Percentiles rank a stretch among this genome's conserved stretches.
phyloP scores from a whole-genome alignment of 2,797 vertebrate genomes.

The Fratercula arctica region DNA sequence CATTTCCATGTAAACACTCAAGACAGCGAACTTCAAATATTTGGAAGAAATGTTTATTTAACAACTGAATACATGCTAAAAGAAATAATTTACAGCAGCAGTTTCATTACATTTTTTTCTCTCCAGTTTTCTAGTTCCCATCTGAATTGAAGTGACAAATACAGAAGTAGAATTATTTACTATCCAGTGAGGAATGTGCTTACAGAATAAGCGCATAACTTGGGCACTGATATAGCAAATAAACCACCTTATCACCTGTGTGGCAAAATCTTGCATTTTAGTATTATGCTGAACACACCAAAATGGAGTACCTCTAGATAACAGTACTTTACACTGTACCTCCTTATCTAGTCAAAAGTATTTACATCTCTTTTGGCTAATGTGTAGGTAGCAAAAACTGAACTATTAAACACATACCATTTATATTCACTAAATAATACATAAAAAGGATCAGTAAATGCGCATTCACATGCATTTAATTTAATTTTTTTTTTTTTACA shows the following conservation, averaged over 20 bases:
- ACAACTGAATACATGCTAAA: constrained; percentile 91
- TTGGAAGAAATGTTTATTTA: constrained; percentile 88
- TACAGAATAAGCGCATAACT: constrained; percentile 39
- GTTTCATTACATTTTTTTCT: constrained; percentile 85
- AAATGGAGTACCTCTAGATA: constrained; percentile 81
- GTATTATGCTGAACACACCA: constrained; percentile 67
- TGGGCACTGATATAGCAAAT: constrained; percentile 76
- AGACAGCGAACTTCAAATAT: constrained; percentile 77
- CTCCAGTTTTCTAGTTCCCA: constrained; percentile 82
- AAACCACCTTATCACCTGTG: constrained; percentile 67
- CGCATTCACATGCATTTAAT: constrained; percentile 90
- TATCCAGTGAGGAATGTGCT: constrained; percentile 83
- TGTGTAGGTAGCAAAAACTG: constrained; percentile 85
- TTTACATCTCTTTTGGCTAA: constrained; percentile 86
- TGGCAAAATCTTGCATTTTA: constrained; percentile 67
- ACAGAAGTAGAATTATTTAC: constrained; percentile 88
- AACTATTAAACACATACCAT: constrained; percentile 85
- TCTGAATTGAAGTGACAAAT: constrained; percentile 80
- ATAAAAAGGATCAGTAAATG: constrained; percentile 81
- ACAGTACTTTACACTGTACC: constrained; percentile 79
- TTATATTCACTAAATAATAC: constrained; percentile 87
- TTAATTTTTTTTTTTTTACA: constrained; percentile 71
- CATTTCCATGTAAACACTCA: constrained; percentile 60
- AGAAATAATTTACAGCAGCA: constrained; percentile 95
- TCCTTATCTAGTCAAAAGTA: constrained; percentile 83